Evolutionary conservation across 2,113 vertebrate genomes (phyloP).

Genomic region (Athene cunicularia): DNA sequence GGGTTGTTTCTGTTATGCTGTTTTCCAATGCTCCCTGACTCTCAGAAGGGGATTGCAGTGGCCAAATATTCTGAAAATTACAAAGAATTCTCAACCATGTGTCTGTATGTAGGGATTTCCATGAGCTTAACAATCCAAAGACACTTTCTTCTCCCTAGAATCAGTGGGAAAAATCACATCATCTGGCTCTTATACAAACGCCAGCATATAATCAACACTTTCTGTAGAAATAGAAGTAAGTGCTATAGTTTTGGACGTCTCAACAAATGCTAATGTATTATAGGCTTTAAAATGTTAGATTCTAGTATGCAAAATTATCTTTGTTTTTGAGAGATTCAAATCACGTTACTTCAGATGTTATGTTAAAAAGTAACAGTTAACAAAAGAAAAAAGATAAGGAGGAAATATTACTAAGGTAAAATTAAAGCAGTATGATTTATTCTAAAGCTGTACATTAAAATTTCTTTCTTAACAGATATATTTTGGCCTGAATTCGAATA

Average conservation of each 20-base stretch:
- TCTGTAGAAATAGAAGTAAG: conserved; percentile 62
- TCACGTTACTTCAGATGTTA: neutral
- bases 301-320: neutral
- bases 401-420: neutral
- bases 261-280: neutral
- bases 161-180: conserved; percentile 80
- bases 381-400: neutral
- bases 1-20: neutral
- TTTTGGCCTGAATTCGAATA: neutral
- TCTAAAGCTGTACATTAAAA: neutral
- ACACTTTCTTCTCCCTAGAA: conserved; percentile 82
- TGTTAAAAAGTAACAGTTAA: neutral
- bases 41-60: neutral
- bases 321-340: neutral
- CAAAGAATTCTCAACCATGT: neutral
- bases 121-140: conserved; percentile 80
- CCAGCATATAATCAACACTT: conserved; percentile 79
- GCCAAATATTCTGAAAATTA: neutral
- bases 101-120: conserved; percentile 82
- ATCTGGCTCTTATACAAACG: conserved; percentile 82
- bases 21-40: neutral
- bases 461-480: neutral
- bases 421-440: neutral
- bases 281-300: neutral
- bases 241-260: neutral